Base-by-base conservation (phyloP, 2,888 invertebrate species). In the Xylocampa areola region DNA sequence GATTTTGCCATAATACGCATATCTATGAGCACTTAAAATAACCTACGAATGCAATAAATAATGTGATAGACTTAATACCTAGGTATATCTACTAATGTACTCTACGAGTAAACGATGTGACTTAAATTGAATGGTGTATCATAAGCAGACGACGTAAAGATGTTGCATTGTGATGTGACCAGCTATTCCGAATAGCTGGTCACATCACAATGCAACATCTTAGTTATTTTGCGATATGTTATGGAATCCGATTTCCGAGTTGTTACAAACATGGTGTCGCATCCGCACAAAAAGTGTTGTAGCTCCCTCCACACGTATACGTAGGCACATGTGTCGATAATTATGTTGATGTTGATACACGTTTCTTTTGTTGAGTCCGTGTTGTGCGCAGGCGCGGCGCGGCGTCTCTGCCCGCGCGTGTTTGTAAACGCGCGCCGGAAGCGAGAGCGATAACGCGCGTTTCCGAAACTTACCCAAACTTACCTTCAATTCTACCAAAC, bases 361-460 rank as follows among this genome's bases (percentile, higher is more conserved):
- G 27, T 33, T 61, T 67, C 54, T 60, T 68, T 68, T 71, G 60
- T 68, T 60, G 21, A 23, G 43, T 32, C 41, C 27, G 41, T 10
- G 50, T 36, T 17, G 47, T 13, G 23, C 7, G 39, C 40, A 16
- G 23, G 36, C 30, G 39, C 55, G n/a, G 27, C 35, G 45, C 43
- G 39, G 21, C 32, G 32, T 21, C 35, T 14, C 45, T 25, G 17
- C 7, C 33, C 23, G 32, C 39, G 51, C 29, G 37, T 67, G 59
- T 67, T 70, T 62, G 51, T 70, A 73, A 73, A 67, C 70, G 55
- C 39, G 25, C 55, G 16, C 36, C 70, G 73, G 73, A 73, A 64
- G 45, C 69, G 17, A 14, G n/a, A 29, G 53, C 68, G 63, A 67
- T 66, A 67, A 60, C 45, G 43, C 43, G 43, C 21, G 30, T 35